phyloP scores from a whole-genome alignment of 2,113 vertebrate species.

The Rutilus rutilus region DNA sequence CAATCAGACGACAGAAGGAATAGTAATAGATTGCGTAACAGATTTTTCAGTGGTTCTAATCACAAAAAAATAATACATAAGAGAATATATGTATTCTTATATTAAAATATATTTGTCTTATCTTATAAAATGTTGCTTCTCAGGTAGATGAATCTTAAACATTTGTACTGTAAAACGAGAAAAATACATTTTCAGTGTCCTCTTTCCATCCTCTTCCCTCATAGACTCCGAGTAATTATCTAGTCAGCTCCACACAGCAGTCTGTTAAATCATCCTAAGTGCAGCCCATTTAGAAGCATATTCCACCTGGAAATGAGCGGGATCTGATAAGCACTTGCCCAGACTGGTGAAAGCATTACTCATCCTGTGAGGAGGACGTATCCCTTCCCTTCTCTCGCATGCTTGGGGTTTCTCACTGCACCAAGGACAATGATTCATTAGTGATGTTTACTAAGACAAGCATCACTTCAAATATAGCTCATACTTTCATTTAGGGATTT shows the following conservation, averaged over 20 bases:
- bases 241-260: slow-evolving; percentile 16
- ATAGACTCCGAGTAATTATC: slow-evolving; percentile 11
- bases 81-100: neutral
- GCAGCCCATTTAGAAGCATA: slow-evolving; percentile 54
- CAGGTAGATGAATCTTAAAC: neutral
- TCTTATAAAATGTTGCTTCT: neutral
- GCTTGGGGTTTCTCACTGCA: slow-evolving; percentile 45
- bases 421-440: slow-evolving; percentile 28
- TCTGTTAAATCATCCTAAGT: slow-evolving; percentile 52
- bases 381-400: slow-evolving; percentile 40
- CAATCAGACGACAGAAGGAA: too few species aligned
- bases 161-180: neutral
- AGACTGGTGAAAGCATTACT: slow-evolving; percentile 49
- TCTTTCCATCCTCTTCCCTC: slow-evolving; percentile 10
- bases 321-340: slow-evolving; percentile 55
- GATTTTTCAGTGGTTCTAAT: too few species aligned
- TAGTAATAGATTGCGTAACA: too few species aligned
- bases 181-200: neutral
- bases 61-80: too few species aligned
- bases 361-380: slow-evolving; percentile 36
- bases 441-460: neutral
- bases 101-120: neutral
- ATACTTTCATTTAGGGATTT: neutral
- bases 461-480: neutral
- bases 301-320: slow-evolving; percentile 56